Base-by-base conservation (phyloP, 2,797 vertebrate species). In the Argyrosomus regius region DNA sequence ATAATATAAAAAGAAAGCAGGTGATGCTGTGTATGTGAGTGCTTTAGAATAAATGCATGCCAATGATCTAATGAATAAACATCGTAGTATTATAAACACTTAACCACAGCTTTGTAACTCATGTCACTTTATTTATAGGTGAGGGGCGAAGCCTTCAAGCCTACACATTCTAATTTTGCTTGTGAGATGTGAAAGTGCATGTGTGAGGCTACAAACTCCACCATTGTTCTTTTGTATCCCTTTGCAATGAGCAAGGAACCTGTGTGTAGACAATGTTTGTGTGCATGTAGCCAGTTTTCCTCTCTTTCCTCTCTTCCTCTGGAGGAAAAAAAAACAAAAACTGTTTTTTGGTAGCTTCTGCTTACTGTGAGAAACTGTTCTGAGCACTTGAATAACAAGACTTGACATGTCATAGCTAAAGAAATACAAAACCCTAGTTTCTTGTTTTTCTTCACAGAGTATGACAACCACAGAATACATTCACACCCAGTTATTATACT, bases 351-450 rank as follows among this genome's bases (percentile, higher is more conserved):
- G 90, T 87, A 87, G 88, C 88, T 90, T 92, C 86, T 90, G 91
- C 93, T 93, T 91, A 91, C 90, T 90, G 89, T 76, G 92, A 87
- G 80, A 87, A 93, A 85, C 78, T 79, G 86, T 85, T 90, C 81
- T 72, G 88, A 92, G 82, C 83, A 87, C 91, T 90, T 90, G 87
- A 92, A 94, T 91, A 95, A 94, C 93, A 92, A 93, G 85, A 78
- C 90, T 88, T 91, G 92, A 92, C 92, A 91, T 94, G 93, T 91
- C 91, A 87, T 59, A 78, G 88, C 82, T 87, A 91, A 94, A 92
- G 89, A 93, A 91, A 92, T 86, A 92, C 87, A 92, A 92, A 91
- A 89, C 79, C 82, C 71, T 46, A 45, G 61, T 82, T 82, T 85
- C 56, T 84, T 91, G 78, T 87, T 90, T 89, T 82, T 77, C 77